Conservation (phyloP, 2,888 invertebrate genomes). For the Eristalis tenax region DNA sequence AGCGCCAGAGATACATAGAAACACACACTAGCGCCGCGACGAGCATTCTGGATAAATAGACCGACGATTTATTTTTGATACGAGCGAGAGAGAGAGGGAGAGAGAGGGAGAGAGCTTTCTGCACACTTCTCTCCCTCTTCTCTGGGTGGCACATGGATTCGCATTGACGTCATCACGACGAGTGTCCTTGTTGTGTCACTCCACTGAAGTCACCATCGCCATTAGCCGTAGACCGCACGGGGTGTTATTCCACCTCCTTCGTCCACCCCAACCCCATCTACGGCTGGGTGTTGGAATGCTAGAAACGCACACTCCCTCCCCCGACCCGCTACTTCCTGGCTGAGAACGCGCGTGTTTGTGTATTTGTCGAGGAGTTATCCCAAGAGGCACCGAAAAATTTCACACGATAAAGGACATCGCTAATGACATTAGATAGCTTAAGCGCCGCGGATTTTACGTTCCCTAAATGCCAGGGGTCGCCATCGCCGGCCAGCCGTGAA, state of each 20-base stretch:
- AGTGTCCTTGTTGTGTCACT: slow-evolving; percentile 1
- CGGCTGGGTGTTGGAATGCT: neutral
- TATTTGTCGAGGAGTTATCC: neutral
- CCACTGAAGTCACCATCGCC: neutral
- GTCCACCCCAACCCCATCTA: neutral
- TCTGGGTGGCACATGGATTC: neutral
- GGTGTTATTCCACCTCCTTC: neutral
- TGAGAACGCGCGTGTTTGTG: neutral
- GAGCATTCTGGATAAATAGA: slow-evolving; percentile 37
- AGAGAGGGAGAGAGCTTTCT: neutral
- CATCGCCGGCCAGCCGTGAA: slow-evolving; percentile 27
- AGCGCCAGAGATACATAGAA: neutral
- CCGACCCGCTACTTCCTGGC: neutral
- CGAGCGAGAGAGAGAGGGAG: neutral
- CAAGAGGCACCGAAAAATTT: slow-evolving; percentile 1
- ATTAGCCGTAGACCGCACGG: neutral
- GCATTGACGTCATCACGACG: neutral
- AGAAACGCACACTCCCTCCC: neutral
- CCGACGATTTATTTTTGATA: slow-evolving; percentile 22
- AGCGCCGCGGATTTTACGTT: neutral
- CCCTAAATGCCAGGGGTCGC: slow-evolving; percentile 42
- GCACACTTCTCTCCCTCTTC: neutral
- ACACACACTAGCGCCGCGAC: neutral
- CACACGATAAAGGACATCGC: slow-evolving; percentile 34
- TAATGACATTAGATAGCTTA: slow-evolving; percentile 42